Evolutionary conservation across 1,140 invertebrate species (phyloP).

Genomic region (Pygmarrhopalites habei): DNA sequence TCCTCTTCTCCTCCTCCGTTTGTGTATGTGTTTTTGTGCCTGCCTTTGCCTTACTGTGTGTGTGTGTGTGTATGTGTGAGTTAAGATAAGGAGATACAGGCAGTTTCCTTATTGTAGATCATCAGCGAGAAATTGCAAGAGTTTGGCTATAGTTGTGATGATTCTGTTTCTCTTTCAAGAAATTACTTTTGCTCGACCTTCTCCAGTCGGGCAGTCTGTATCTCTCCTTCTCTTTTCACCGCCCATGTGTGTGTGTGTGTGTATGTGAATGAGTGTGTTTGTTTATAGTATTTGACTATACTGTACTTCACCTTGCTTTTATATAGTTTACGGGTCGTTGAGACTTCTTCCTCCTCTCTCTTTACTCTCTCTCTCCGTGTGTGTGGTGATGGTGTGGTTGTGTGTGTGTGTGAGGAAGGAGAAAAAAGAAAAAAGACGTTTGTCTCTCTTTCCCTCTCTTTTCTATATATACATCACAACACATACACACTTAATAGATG

Average conservation of each 20-base stretch:
- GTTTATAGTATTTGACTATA: not conserved
- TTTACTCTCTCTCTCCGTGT: too few relatives aligned
- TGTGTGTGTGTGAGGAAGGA: too few relatives aligned
- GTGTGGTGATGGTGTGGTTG: too few relatives aligned
- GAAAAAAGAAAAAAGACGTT: not conserved
- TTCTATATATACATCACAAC: not conserved
- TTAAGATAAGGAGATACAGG: constrained; percentile 30
- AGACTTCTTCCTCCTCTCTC: too few relatives aligned
- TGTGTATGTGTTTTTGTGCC: too few relatives aligned
- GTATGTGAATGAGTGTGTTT: too few relatives aligned
- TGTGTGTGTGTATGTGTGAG: too few relatives aligned
- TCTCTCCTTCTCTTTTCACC: too few relatives aligned
- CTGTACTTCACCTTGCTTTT: constrained; percentile 15
- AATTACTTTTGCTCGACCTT: constrained; percentile 26
- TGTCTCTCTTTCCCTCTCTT: not conserved
- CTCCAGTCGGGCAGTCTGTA: not conserved
- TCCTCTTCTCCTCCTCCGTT: too few relatives aligned
- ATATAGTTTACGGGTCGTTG: too few relatives aligned
- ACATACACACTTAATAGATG: constrained; percentile 1
- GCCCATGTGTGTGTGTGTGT: too few relatives aligned
- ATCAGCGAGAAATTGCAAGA: constrained; percentile 30
- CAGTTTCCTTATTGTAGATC: constrained; percentile 31
- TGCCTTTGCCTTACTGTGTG: too few relatives aligned
- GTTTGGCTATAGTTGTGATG: constrained; percentile 31
- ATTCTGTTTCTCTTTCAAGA: constrained; percentile 32